phyloP scores from a whole-genome alignment of 2,113 vertebrate species.

The Vulpes lagopus region DNA sequence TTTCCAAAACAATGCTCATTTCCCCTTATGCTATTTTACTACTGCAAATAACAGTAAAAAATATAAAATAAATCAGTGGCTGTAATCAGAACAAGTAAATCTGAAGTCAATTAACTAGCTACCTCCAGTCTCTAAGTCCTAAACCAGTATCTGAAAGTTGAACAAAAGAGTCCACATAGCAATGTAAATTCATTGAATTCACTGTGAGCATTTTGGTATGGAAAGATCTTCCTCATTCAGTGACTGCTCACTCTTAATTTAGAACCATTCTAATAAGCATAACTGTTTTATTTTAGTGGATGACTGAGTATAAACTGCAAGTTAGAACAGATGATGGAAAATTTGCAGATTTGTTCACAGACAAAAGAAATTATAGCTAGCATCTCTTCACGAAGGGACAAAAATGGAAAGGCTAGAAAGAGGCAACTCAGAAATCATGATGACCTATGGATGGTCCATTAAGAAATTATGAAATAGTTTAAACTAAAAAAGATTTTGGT shows the following conservation, averaged over 20 bases:
- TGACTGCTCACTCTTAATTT: neutral
- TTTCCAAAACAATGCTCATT: neutral
- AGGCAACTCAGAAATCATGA: neutral
- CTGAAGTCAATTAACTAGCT: neutral
- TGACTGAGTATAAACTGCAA: neutral
- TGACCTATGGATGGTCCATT: neutral
- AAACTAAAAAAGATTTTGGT: neutral
- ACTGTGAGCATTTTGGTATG: neutral
- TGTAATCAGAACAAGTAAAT: neutral
- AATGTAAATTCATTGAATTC: neutral
- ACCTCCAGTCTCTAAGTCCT: neutral
- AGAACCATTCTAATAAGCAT: neutral
- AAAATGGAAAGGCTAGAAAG: neutral
- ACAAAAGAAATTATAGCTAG: neutral
- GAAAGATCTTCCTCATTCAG: neutral
- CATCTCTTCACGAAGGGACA: neutral
- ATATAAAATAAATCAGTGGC: neutral
- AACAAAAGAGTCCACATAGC: neutral
- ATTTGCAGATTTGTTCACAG: neutral
- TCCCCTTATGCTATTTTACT: neutral
- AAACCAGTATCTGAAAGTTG: neutral
- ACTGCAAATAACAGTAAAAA: neutral
- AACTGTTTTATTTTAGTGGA: neutral
- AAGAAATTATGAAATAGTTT: neutral
- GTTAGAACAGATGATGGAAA: neutral